Base-by-base conservation (phyloP, 2,797 vertebrate genomes). In the Sylvia borin region DNA sequence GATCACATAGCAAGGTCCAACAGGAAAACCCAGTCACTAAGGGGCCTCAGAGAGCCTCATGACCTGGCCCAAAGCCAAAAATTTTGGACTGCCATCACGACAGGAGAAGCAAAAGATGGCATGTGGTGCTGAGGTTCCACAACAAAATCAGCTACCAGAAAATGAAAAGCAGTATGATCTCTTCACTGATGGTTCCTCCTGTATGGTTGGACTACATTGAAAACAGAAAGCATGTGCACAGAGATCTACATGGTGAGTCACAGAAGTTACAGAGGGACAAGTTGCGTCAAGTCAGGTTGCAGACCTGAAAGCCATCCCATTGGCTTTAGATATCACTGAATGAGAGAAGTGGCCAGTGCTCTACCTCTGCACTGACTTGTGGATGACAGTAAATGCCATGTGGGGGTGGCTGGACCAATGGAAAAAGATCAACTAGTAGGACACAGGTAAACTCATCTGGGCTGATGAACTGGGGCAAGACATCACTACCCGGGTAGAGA, bases 221-320 rank as follows among this genome's bases (percentile, higher is more conserved):
- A 40, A 40, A 19, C 13, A n/a, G 58, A 64, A 64, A 24, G 29
- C 29, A n/a, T 15, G 24, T n/a, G 10, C 29, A 10, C 10, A 15
- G 31, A 18, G 25, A 4, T 10, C 20, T 42, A 20, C 31, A 13
- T 5, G 7, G 21, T 0, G 0, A 72, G 10, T 54, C 24, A n/a
- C n/a, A 40, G 14, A 47, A 55, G 8, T 22, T 11, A 8, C 3
- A 2, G 19, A n/a, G 34, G 7, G 2, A 13, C 29, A 64, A 71
- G 29, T 18, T 38, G 4, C 3, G 26, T 32, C 38, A 38, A 38
- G 27, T 22, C 8, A 71, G 27, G 15, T 2, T 5, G 5, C 48
- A 72, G 29, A 82, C n/a, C n/a, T 82, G 79, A 62, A 62, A 62
- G 27, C 16, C 20, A 34, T 25, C 13, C 77, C 34, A 19, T 18